Base-by-base conservation (phyloP, 2,888 invertebrate species). In the Kryphioiulus occultus region DNA sequence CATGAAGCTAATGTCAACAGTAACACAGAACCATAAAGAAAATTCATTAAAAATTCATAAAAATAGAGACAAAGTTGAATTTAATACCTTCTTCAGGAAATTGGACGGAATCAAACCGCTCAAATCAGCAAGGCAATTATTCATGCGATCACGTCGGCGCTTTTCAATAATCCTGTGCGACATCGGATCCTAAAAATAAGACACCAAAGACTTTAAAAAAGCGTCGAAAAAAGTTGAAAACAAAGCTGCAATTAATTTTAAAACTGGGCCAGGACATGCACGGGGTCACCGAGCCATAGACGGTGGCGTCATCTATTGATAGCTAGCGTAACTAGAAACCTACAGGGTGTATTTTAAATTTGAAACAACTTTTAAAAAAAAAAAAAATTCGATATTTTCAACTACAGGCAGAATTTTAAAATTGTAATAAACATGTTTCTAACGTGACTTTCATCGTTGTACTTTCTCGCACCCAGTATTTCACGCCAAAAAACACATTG, bases 131-230 rank as follows among this genome's bases (percentile, higher is more conserved):
- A 99, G 93, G 91, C 98, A 98, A 92, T 97, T 98, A 93, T 99
- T 99, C 98, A 99, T 99, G 88, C 98, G 95, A 92, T 99, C 98
- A 35, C 99, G 93, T 53, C 98, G 94, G 85, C 98, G 94, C 92
- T 99, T 99, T 93, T 99, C 98, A 89, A 99, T 99, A 90, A 99
- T 98, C 88, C 98, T 95, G 92, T 98, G 98, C n/a, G 98, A 98
- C 95, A 98, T 94, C 85, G 98, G 98, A 92, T 98, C 98, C 97
- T 98, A 95, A 94, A 96, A 92, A 84, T 91, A 91, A 90, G 90
- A 89, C 89, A 78, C 17, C 30, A 12, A 26, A 78, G 30, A 78
- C 30, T 78, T 78, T 30, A 32, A 68, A 78, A 78, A 68, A 47
- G 47, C 30, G 26, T 78, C 26, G 78, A 44, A 78, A 78, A 68